These are phyloP conservation scores for Cosmia pyralina DNA, from an alignment of 2,888 invertebrate genomes.

Conservation along the genomic window DNA sequence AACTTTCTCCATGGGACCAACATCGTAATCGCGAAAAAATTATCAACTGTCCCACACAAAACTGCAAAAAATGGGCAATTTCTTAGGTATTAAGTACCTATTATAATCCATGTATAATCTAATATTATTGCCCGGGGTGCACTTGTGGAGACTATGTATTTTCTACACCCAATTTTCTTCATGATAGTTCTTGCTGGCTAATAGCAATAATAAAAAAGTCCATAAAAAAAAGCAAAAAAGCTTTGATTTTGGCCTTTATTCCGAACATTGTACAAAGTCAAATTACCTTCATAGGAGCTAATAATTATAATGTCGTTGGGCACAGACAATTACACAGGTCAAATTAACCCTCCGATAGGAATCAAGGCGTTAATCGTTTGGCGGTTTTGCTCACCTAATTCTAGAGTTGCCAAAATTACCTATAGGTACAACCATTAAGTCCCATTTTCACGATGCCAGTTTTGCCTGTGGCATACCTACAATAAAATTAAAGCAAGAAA, in stretches of 20 bases:
- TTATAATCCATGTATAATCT: too few relatives aligned
- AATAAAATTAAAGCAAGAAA: background rate
- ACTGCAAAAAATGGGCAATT: too few relatives aligned
- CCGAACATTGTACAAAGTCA: background rate
- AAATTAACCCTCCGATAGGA: conserved; percentile 25
- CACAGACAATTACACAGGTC: conserved; percentile 1
- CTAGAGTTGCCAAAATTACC: background rate
- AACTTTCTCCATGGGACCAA: too few relatives aligned
- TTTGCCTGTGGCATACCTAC: background rate
- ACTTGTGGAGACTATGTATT: background rate
- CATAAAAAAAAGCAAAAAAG: background rate
- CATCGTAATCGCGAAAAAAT: too few relatives aligned
- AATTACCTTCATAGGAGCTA: background rate
- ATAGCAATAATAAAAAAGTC: background rate
- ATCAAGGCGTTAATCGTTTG: conserved; percentile 29
- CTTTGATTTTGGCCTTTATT: background rate
- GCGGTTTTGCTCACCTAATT: conserved; percentile 14
- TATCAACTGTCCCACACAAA: too few relatives aligned
- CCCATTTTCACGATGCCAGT: background rate
- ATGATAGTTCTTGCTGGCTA: too few relatives aligned
- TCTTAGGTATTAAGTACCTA: too few relatives aligned
- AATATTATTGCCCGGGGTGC: background rate
- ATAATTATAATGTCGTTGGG: conserved; percentile 1
- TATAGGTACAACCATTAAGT: background rate
- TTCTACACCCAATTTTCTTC: background rate